These are phyloP conservation scores for Puffinus mauretanicus DNA, from an alignment of 2,113 vertebrate species.

Conservation along the genomic window DNA sequence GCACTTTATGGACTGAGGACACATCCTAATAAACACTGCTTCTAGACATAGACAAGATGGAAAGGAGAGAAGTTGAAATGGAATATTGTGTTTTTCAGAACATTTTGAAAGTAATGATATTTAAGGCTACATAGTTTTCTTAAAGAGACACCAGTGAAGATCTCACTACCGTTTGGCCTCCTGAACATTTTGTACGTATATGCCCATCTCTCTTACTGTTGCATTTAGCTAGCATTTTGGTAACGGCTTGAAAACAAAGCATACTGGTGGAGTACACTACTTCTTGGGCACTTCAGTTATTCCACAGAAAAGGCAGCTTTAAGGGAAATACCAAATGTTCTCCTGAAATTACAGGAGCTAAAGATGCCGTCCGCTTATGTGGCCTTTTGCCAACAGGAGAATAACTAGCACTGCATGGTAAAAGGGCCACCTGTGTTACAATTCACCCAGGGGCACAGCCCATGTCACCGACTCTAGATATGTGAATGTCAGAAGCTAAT, in stretches of 20 bases:
- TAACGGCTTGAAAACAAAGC: not conserved
- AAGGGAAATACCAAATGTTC: not conserved
- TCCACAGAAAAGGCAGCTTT: not conserved
- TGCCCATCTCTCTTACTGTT: not conserved
- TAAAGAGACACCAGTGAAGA: not conserved
- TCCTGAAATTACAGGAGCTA: not conserved
- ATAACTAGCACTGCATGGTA: not conserved
- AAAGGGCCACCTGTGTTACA: not conserved
- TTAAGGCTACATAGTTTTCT: not conserved
- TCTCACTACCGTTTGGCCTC: not conserved
- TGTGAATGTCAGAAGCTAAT: not conserved
- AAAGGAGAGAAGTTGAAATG: not conserved
- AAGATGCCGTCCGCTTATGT: not conserved
- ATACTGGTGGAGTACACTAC: not conserved
- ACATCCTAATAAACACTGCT: not conserved
- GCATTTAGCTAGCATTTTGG: not conserved
- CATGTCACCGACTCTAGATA: fast-evolving
- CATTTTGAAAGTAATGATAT: not conserved
- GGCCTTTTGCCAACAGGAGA: not conserved
- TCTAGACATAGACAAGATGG: not conserved
- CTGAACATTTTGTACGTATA: not conserved
- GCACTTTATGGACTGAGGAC: not conserved
- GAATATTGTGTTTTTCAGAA: not conserved
- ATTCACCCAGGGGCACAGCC: not conserved
- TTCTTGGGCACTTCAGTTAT: not conserved